phyloP scores from a whole-genome alignment of 2,888 invertebrate genomes.

The Gerris lacustris region DNA sequence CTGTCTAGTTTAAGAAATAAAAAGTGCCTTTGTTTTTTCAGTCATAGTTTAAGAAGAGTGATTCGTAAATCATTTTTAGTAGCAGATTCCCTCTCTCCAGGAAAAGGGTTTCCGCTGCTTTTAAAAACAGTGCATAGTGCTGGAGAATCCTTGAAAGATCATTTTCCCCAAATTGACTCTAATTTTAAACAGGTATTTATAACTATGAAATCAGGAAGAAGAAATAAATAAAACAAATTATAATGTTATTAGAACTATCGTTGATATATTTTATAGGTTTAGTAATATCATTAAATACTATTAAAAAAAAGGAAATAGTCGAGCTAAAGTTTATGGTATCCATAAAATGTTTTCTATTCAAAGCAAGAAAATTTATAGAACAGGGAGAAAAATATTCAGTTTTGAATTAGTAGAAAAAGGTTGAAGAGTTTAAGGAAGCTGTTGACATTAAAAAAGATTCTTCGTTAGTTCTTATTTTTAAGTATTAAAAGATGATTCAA shows the following conservation, averaged over 20 bases:
- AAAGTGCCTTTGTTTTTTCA: constrained; percentile 34
- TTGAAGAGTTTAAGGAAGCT: too few species aligned
- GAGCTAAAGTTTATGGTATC: too few species aligned
- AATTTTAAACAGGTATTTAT: constrained; percentile 37
- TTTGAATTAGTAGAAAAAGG: too few species aligned
- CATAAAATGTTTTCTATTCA: too few species aligned
- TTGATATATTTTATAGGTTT: background rate
- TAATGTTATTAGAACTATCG: background rate
- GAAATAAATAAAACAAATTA: background rate
- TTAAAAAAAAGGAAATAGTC: too few species aligned
- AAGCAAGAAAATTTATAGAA: too few species aligned
- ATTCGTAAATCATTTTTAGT: constrained; percentile 50
- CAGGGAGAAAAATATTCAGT: too few species aligned
- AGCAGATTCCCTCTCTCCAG: constrained; percentile 45
- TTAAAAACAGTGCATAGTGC: constrained; percentile 52
- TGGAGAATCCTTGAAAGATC: constrained; percentile 49
- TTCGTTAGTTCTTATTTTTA: too few species aligned
- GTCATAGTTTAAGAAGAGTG: constrained; percentile 53
- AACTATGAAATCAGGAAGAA: background rate
- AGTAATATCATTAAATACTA: too few species aligned
- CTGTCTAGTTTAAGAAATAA: too few species aligned
- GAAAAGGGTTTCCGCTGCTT: constrained; percentile 45
- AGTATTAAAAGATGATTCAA: too few species aligned
- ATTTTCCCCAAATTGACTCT: constrained; percentile 52
- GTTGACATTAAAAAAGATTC: too few species aligned